phyloP scores from a whole-genome alignment of 1,140 invertebrate genomes.

The Drosophila lowei region DNA sequence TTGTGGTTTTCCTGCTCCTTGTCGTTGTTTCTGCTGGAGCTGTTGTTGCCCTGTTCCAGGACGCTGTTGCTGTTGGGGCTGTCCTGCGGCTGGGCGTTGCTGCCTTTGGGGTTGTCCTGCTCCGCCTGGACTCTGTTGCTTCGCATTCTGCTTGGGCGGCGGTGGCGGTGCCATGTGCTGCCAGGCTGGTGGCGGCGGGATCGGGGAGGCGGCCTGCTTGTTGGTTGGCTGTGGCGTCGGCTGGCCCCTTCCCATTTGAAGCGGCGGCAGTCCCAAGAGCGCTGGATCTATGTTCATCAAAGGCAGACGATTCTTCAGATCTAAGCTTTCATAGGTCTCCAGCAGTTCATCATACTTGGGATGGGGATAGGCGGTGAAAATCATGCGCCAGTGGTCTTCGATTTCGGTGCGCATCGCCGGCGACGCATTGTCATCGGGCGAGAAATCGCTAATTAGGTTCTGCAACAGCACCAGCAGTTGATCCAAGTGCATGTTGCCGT shows the following conservation, averaged over 20 bases:
- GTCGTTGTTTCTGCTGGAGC: slow-evolving; percentile 10
- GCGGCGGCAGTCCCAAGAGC: slow-evolving; percentile 57
- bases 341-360: slow-evolving; percentile 84
- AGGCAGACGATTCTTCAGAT: slow-evolving; percentile 60
- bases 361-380: slow-evolving; percentile 83
- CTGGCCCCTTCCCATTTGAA: slow-evolving; percentile 15
- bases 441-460: slow-evolving; percentile 80
- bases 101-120: slow-evolving; percentile 4
- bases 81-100: slow-evolving; percentile 2
- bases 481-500: slow-evolving; percentile 84
- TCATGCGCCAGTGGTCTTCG: slow-evolving; percentile 83
- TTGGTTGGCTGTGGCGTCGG: slow-evolving; percentile 4
- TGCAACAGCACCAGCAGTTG: slow-evolving; percentile 82
- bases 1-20: slow-evolving; percentile 1
- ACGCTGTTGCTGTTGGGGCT: slow-evolving; percentile 12
- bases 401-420: slow-evolving; percentile 83
- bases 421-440: slow-evolving; percentile 79
- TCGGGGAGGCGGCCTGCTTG: slow-evolving; percentile 22
- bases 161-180: slow-evolving; percentile 35
- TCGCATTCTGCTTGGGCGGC: slow-evolving; percentile 12
- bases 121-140: slow-evolving; percentile 1
- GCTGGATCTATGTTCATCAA: slow-evolving; percentile 59
- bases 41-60: not conserved
- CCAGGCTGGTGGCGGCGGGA: slow-evolving; percentile 38
- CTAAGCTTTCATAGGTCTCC: slow-evolving; percentile 76